Conservation (phyloP, 2,888 invertebrate species). For the Clostera curtula region DNA sequence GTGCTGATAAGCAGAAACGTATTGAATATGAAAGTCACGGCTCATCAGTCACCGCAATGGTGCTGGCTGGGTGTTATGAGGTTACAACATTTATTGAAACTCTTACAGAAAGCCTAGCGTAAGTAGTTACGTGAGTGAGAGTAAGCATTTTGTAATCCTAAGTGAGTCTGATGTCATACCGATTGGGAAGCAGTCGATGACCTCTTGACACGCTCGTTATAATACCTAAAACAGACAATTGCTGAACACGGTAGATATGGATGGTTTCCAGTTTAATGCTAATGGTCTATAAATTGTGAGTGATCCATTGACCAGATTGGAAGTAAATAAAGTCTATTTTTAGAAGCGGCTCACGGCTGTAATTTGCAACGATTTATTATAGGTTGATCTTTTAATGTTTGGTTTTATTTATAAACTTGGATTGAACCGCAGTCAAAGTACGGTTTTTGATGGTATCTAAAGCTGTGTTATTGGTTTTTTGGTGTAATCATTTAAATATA, state of each 20-base stretch:
- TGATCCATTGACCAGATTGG: slow-evolving; percentile 13
- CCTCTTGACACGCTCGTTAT: slow-evolving; percentile 57
- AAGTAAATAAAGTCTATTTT: slow-evolving; percentile 2
- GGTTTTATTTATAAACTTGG: too few relatives aligned
- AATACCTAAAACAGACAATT: slow-evolving; percentile 39
- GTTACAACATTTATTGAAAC: slow-evolving; percentile 42
- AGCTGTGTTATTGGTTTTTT: too few relatives aligned
- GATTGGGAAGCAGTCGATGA: slow-evolving; percentile 65
- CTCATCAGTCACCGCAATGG: slow-evolving; percentile 30
- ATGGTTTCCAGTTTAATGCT: not conserved
- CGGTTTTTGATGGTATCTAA: too few relatives aligned
- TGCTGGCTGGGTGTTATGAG: slow-evolving; percentile 31
- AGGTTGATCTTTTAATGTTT: not conserved
- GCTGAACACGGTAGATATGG: slow-evolving; percentile 10
- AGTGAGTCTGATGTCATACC: slow-evolving; percentile 61
- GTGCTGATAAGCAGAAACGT: slow-evolving; percentile 24
- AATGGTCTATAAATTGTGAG: slow-evolving; percentile 13
- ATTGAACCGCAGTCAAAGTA: too few relatives aligned
- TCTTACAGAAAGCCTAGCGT: slow-evolving; percentile 35
- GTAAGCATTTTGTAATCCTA: slow-evolving; percentile 65
- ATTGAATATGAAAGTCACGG: slow-evolving; percentile 31
- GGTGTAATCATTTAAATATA: too few relatives aligned
- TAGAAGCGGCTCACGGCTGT: not conserved
- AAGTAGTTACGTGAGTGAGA: slow-evolving; percentile 59
- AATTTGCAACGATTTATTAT: not conserved